A percentile compares a stretch with the other conserved stretches of the same genome.
phyloP scores from a whole-genome alignment of 2,888 invertebrate genomes.

The Leucophora obtusa region DNA sequence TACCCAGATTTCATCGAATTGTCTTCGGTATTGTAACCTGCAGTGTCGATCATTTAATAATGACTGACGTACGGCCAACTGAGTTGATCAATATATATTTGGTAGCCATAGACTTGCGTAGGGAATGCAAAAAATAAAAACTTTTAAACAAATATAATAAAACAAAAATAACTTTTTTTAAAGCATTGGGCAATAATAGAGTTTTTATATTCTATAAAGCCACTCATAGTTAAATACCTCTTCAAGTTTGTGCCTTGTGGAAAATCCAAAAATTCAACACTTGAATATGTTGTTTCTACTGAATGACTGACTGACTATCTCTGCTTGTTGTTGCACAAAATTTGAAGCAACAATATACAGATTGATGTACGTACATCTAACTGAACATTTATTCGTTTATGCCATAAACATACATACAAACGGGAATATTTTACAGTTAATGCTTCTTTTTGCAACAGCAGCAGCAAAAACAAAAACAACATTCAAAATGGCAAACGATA shows the following conservation, averaged over 20 bases:
- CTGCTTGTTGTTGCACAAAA: not conserved
- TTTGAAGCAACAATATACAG: not conserved
- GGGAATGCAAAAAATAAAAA: not conserved
- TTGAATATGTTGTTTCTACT: constrained; percentile 37
- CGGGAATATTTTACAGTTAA: constrained; percentile 55
- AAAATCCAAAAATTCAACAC: constrained; percentile 59
- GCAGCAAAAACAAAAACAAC: constrained; percentile 11
- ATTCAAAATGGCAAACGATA: constrained; percentile 50
- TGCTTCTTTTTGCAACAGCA: constrained; percentile 29
- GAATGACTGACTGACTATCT: not conserved
- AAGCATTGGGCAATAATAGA: constrained; percentile 32
- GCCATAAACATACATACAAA: constrained; percentile 35
- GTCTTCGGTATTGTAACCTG: too few species aligned
- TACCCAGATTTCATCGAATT: too few species aligned
- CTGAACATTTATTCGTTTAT: not conserved
- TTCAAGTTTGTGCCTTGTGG: constrained; percentile 49
- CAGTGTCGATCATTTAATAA: too few species aligned
- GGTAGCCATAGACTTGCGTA: too few species aligned
- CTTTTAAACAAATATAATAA: not conserved
- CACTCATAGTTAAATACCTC: constrained; percentile 47
- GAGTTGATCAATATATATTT: too few species aligned
- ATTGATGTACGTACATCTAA: not conserved
- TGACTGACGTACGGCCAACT: too few species aligned
- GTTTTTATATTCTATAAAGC: constrained; percentile 39
- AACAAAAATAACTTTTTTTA: too few species aligned